These are phyloP conservation scores for Pheosia gnoma DNA, from an alignment of 2,888 invertebrate species.

Conservation along the genomic window DNA sequence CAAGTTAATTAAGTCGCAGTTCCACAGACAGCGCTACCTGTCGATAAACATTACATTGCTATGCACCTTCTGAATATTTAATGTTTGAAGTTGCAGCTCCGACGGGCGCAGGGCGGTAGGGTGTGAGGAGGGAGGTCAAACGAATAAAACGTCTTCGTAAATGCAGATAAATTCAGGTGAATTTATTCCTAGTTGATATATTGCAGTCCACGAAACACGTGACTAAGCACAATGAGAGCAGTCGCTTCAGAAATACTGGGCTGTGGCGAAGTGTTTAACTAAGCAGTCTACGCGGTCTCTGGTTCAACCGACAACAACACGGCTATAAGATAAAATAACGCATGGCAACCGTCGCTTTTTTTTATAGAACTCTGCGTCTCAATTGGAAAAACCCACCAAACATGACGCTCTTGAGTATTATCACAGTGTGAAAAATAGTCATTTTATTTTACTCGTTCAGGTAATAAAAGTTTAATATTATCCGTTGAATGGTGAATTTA, in stretches of 20 bases:
- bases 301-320: no score
- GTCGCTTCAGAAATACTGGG: background rate
- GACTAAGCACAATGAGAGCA: background rate
- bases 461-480: no score
- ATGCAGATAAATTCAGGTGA: slow-evolving; percentile 39
- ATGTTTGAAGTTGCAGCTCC: slow-evolving; percentile 12
- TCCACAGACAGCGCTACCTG: slow-evolving; percentile 30
- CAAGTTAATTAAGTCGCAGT: slow-evolving; percentile 22
- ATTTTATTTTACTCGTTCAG: no score
- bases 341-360: no score
- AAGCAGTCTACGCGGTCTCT: no score
- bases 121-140: slow-evolving; percentile 26
- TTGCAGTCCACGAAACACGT: slow-evolving; percentile 15
- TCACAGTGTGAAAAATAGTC: background rate
- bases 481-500: no score
- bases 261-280: no score
- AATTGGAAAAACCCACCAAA: no score
- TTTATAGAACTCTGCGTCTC: no score
- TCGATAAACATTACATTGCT: slow-evolving; percentile 36
- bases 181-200: slow-evolving; percentile 38
- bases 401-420: no score
- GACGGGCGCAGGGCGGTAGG: background rate
- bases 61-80: slow-evolving; percentile 31
- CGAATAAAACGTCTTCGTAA: slow-evolving; percentile 41
- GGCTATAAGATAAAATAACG: no score